Percentiles rank a stretch among this genome's conserved stretches.
These are phyloP conservation scores for Aphis gossypii DNA, from an alignment of 1,140 invertebrate species.

Conservation along the genomic window DNA sequence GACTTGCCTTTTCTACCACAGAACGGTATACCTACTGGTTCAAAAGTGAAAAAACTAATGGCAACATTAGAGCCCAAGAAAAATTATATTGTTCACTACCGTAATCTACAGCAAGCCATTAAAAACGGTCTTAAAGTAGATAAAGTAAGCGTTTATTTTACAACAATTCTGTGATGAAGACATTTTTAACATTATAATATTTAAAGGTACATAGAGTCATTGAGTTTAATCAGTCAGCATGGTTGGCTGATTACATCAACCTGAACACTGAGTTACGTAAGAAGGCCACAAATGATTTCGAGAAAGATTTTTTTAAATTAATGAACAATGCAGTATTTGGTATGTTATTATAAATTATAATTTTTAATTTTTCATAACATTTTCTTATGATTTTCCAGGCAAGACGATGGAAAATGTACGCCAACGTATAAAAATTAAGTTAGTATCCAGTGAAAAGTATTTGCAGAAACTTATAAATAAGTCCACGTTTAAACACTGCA, in stretches of 20 bases:
- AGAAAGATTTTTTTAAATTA: neutral
- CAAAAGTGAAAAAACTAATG: too few relatives aligned
- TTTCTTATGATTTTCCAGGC: neutral
- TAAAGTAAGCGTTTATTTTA: too few relatives aligned
- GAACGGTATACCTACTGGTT: too few relatives aligned
- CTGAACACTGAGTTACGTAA: neutral
- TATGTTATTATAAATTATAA: neutral
- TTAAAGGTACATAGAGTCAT: constrained; percentile 8
- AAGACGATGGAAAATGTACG: too few relatives aligned
- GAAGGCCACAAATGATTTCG: neutral
- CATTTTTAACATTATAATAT: neutral
- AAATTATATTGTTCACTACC: neutral
- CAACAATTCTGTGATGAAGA: too few relatives aligned
- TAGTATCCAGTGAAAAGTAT: too few relatives aligned
- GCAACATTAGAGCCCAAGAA: neutral
- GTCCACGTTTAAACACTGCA: too few relatives aligned
- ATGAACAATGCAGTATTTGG: neutral
- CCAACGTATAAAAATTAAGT: too few relatives aligned
- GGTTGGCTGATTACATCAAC: neutral
- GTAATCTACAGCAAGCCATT: too few relatives aligned
- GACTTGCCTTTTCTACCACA: too few relatives aligned
- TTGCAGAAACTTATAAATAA: too few relatives aligned
- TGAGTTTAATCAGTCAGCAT: neutral
- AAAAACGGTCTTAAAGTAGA: too few relatives aligned
- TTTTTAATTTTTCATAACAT: constrained; percentile 10